These are phyloP conservation scores for Epizoanthus illoricatus DNA, from an alignment of 92 coral and sea anemone genomes.

Conservation along the genomic window DNA sequence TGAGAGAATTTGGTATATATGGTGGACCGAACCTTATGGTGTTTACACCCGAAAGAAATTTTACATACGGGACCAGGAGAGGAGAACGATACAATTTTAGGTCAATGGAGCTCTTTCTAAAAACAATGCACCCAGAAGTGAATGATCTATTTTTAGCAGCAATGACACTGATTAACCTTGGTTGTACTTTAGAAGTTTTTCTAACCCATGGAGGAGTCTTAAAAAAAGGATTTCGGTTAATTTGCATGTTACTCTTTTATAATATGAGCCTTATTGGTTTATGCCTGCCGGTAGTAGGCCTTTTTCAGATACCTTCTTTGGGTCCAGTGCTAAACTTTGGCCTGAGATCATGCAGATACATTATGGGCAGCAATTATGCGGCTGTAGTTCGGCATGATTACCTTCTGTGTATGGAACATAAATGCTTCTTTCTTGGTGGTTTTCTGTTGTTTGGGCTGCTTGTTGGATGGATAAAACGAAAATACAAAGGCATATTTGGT, in stretches of 20 bases:
- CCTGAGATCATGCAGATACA: constrained; percentile 69
- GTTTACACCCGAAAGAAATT: constrained; percentile 82
- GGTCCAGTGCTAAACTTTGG: constrained; percentile 68
- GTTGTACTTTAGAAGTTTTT: constrained; percentile 79
- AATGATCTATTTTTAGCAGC: constrained; percentile 85
- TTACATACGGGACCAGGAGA: constrained; percentile 74
- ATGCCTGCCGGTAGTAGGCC: constrained; percentile 76
- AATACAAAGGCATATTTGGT: constrained; percentile 67
- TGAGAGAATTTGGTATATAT: constrained; percentile 63
- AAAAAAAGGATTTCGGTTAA: constrained; percentile 65
- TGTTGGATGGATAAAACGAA: constrained; percentile 61
- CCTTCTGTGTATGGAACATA: constrained; percentile 52
- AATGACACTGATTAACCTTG: constrained; percentile 68
- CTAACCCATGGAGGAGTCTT: constrained; percentile 87
- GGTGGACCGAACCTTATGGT: constrained; percentile 76
- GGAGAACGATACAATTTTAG: constrained; percentile 78
- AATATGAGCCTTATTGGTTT: constrained; percentile 80
- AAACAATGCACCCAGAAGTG: constrained; percentile 90
- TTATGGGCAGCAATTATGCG: constrained; percentile 79
- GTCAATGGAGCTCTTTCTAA: constrained; percentile 75
- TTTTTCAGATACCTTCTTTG: constrained; percentile 77
- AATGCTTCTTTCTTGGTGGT: constrained; percentile 53
- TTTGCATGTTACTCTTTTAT: constrained; percentile 71
- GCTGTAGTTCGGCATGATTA: constrained; percentile 70
- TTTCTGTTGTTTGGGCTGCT: constrained; percentile 70